These are phyloP conservation scores for Perodicticus potto DNA, from an alignment of 2,797 vertebrate genomes.

Conservation along the genomic window DNA sequence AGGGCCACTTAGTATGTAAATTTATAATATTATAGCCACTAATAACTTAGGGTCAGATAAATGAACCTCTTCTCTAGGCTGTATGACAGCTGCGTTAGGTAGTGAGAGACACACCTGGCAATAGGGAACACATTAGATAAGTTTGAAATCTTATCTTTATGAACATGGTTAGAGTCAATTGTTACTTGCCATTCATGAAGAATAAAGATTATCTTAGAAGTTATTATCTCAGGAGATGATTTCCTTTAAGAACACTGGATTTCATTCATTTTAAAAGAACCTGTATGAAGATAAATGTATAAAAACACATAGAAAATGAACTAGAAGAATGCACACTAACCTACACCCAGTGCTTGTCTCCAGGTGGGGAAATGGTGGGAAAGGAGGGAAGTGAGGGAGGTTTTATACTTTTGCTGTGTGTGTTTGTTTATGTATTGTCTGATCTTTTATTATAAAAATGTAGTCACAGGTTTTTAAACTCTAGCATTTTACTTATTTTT, in stretches of 20 bases:
- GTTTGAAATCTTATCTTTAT: neutral
- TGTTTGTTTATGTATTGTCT: conserved; percentile 43
- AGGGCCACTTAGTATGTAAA: neutral
- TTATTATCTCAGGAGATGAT: neutral
- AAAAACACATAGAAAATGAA: conserved; percentile 18
- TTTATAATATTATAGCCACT: neutral
- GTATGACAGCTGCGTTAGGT: neutral
- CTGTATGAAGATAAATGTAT: neutral
- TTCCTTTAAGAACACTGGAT: conserved; percentile 46
- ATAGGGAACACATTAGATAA: conserved; percentile 14
- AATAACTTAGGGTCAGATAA: neutral
- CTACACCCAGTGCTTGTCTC: neutral
- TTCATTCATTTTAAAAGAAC: conserved; percentile 19
- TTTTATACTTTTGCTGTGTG: conserved; percentile 31
- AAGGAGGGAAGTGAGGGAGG: neutral
- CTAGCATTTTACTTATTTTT: conserved; percentile 1
- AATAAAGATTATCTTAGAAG: conserved; percentile 52
- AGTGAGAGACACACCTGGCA: neutral
- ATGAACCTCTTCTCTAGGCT: neutral
- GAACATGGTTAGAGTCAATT: neutral
- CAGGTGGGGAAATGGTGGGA: neutral
- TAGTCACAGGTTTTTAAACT: conserved; percentile 4
- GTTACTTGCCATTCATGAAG: neutral
- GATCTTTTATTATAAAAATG: conserved; percentile 51
- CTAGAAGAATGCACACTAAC: neutral